Evolutionary conservation across 2,797 vertebrate genomes (phyloP), one percentile per base, ranked within the genome.

Genomic region (Lateolabrax maculatus): DNA sequence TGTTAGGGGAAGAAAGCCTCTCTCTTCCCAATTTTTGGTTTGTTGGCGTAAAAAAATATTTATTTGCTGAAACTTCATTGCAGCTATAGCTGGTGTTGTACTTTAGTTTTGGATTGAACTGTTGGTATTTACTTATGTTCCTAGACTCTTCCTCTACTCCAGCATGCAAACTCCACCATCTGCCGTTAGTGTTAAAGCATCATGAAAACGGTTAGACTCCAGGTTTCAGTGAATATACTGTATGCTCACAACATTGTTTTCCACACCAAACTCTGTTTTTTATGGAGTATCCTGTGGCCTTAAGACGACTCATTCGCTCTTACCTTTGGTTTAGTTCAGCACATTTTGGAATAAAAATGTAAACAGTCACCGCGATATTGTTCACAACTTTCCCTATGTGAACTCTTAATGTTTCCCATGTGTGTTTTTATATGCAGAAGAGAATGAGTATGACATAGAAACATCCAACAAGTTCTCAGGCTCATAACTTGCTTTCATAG

Each of bases 401-500:
- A 29, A 37, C 8, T 29, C 53, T 46, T 23, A 4, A 11, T 51
- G 12, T 53, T 21, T 18, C 36, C 29, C 10, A 11, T 57, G 8
- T 51, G 34, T 64, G 55, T 72, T 74, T 79, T n/a, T 51, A 62
- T 66, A 80, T 75, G 75, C 37, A 81, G n/a, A 74, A 77, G 31
- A 44, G 41, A 74, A 67, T 18, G 37, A 58, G 31, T 13, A 37
- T 71, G 63, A 75, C 73, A 60, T 16, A 63, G 67, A 85, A 87
- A 84, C 75, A 82, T 71, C 56, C 44, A 63, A 68, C 63, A 76
- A 31, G 57, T 75, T 73, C 71, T 48, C 53, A 43, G 61, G 60
- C 65, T 87, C 74, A 74, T 77, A 84, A 83, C 76, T 60, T 73
- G 66, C 86, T 84, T 84, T 84, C 78, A 75, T 77, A 68, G 74